phyloP scores from a whole-genome alignment of 92 coral and sea anemone species.

The Epizoanthus ramosus region DNA sequence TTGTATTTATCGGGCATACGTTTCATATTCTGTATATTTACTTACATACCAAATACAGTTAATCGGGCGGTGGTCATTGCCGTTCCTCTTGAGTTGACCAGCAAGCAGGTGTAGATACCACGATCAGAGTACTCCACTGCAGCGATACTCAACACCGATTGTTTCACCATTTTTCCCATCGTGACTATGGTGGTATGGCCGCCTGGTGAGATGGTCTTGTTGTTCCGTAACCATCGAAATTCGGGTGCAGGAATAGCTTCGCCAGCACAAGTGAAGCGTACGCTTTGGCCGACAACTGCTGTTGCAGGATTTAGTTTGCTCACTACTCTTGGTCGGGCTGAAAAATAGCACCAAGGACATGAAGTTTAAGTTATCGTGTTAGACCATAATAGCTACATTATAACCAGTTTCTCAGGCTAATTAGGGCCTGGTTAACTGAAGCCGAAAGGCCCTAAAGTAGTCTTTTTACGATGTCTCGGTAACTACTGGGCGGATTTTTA shows the following conservation, averaged over 20 bases:
- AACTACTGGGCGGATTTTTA: no score
- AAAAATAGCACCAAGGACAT: background rate
- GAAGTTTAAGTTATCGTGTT: no score
- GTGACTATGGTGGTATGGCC: background rate
- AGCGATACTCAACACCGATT: constrained; percentile 39
- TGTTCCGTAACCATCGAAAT: constrained; percentile 54
- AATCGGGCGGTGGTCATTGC: constrained; percentile 32
- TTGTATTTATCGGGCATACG: no score
- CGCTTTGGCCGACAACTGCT: constrained; percentile 12
- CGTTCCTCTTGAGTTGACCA: constrained; percentile 51
- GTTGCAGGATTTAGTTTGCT: constrained; percentile 10
- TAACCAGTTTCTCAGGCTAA: no score
- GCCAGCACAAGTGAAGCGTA: constrained; percentile 52
- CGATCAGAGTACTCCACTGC: constrained; percentile 47
- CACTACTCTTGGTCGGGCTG: constrained; percentile 58
- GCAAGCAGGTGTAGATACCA: constrained; percentile 61
- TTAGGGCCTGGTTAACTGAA: no score
- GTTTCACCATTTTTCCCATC: background rate
- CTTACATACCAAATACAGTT: constrained; percentile 59
- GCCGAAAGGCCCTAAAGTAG: no score
- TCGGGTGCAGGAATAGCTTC: constrained; percentile 67
- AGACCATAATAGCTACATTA: no score
- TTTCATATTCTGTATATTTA: no score
- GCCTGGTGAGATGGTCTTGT: background rate
- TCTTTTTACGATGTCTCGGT: no score